Percentiles rank a stretch among this genome's conserved stretches.
Conservation (phyloP, 2,888 invertebrate species). For the Pyrrhosoma nymphula region DNA sequence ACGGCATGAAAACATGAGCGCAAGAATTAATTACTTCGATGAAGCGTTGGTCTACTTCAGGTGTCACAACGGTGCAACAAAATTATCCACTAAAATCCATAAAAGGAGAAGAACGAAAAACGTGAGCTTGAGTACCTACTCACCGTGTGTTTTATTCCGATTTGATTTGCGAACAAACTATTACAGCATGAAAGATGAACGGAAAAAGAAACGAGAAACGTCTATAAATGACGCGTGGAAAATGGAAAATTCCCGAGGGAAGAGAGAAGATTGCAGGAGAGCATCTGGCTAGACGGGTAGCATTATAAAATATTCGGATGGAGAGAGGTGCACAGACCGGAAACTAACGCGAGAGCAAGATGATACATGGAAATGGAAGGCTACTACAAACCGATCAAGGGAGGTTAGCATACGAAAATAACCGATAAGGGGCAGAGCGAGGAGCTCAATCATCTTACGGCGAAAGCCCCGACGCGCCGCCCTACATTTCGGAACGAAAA, state of each 20-base stretch:
- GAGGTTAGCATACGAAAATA: background rate
- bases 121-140: too few relatives aligned
- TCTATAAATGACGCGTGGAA: background rate
- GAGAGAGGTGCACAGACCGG: background rate
- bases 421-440: background rate
- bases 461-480: background rate
- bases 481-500: background rate
- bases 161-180: too few relatives aligned
- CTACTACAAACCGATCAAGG: background rate
- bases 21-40: too few relatives aligned
- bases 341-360: background rate
- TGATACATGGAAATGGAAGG: background rate
- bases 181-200: too few relatives aligned
- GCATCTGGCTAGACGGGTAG: background rate
- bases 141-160: too few relatives aligned
- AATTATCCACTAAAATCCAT: too few relatives aligned
- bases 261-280: background rate
- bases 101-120: too few relatives aligned
- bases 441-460: background rate
- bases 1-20: too few relatives aligned
- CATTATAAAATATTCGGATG: background rate
- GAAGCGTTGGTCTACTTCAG: too few relatives aligned
- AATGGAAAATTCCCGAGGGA: background rate
- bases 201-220: background rate
- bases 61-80: too few relatives aligned